These are phyloP conservation scores for Theocolax elegans DNA, from an alignment of 1,140 invertebrate species.

Conservation along the genomic window DNA sequence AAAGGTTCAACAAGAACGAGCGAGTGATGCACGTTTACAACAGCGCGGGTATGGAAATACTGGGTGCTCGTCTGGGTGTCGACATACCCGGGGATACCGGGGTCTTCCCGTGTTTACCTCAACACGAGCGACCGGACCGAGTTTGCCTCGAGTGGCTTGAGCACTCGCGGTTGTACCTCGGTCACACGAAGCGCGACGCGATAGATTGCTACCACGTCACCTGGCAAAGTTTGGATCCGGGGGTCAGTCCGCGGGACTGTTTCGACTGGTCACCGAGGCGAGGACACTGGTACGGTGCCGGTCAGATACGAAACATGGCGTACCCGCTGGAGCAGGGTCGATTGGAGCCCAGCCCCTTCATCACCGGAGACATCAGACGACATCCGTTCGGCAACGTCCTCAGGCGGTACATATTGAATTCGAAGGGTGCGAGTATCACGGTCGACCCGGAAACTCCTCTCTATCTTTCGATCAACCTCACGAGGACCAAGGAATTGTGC, in stretches of 20 bases:
- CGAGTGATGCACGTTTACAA: constrained; percentile 80
- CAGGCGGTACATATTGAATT: constrained; percentile 85
- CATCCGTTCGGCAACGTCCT: constrained; percentile 85
- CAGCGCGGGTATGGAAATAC: constrained; percentile 76
- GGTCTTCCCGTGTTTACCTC: constrained; percentile 78
- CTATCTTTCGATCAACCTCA: constrained; percentile 77
- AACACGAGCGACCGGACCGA: constrained; percentile 69
- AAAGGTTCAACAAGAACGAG: constrained; percentile 81
- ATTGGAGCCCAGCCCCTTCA: constrained; percentile 80
- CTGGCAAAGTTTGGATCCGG: constrained; percentile 79
- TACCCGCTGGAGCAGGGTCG: constrained; percentile 82
- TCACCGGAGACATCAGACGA: constrained; percentile 82
- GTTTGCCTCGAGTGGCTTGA: constrained; percentile 86
- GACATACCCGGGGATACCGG: constrained; percentile 64
- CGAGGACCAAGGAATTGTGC: constrained; percentile 71
- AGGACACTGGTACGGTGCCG: constrained; percentile 85
- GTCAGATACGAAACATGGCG: constrained; percentile 78
- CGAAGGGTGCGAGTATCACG: constrained; percentile 83
- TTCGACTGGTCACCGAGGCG: constrained; percentile 78
- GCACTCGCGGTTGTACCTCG: constrained; percentile 78
- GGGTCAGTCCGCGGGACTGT: constrained; percentile 81
- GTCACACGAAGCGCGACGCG: constrained; percentile 68
- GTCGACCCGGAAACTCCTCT: constrained; percentile 82
- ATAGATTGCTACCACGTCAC: constrained; percentile 80
- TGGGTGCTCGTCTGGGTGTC: constrained; percentile 77